Evolutionary conservation across 2,797 vertebrate genomes (phyloP), one percentile per base, ranked within the genome.

Genomic region (Austrolebias charrua): DNA sequence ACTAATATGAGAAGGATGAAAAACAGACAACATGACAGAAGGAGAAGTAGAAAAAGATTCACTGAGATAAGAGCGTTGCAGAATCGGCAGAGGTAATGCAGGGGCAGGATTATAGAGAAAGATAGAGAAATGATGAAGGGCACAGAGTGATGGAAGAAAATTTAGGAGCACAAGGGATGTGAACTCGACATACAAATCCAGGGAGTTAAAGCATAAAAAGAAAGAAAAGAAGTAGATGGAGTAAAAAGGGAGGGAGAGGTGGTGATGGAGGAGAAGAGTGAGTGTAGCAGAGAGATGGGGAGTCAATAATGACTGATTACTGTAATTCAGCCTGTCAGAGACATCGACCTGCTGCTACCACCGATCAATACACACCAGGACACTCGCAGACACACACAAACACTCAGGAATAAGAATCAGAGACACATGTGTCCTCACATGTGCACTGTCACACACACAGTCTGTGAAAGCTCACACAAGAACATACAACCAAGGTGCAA

Each of bases 301-400:
- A 90, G 95, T 98, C 95, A 96, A 98, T 97, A 96, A 95, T 95
- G 95, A 97, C 95, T 97, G 96, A 98, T 98, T 95, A 96, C 96
- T 96, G 95, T 96, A 96, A 98, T 97, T 98, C 95, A 95, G 94
- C 91, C 95, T 97, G 95, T 95, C 94, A 96, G 93, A 92, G 93
- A 86, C 93, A 98, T 98, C 93, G 95, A 98, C 95, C 94, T 95
- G 92, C 94, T 93, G 93, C 94, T 94, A 93, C 94, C 92, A 92
- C 93, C 95, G 95, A 95, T 97, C 95, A 95, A 98, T 97, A 96
- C 88, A 86, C 89, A 88, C 86, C 92, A 88, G 93, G 93, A 93
- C 94, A 94, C 95, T 65, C 20, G 46, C 77, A 71, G 79, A 90
- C 87, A 91, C 84, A 77, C 81, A 81, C 79, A 80, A 79, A 84